Conservation (phyloP, 2,797 vertebrate genomes). For the Carcharodon carcharias region DNA sequence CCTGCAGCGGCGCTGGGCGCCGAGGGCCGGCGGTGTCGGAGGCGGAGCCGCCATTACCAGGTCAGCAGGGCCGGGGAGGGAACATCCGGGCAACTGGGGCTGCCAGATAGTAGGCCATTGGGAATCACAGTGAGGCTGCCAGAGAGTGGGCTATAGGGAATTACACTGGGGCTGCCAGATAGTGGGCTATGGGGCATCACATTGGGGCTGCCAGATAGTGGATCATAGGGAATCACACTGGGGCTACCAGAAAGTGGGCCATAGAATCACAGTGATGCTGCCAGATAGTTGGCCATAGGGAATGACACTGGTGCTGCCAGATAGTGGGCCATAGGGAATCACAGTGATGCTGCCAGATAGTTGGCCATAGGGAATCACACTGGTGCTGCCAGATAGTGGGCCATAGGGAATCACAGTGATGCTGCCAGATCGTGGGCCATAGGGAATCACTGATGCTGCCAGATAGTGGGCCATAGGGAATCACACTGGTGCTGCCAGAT, state of each 20-base stretch:
- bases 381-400: too few relatives aligned
- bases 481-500: conserved; percentile 60
- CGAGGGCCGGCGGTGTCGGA: too few relatives aligned
- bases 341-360: background rate
- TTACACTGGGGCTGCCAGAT: background rate
- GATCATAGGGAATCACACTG: too few relatives aligned
- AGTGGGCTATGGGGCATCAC: too few relatives aligned
- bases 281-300: background rate
- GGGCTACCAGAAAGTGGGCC: background rate
- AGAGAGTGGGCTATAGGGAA: background rate
- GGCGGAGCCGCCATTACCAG: background rate
- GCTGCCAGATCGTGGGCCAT: too few relatives aligned
- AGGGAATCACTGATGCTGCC: too few relatives aligned
- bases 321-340: too few relatives aligned
- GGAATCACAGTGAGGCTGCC: too few relatives aligned
- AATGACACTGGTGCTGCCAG: background rate
- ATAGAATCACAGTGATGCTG: too few relatives aligned
- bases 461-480: background rate
- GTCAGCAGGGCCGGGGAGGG: background rate
- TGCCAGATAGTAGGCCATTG: too few relatives aligned
- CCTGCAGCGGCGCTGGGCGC: conserved; percentile 51
- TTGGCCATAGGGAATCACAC: background rate
- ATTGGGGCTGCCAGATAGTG: background rate
- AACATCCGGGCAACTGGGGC: background rate
- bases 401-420: too few relatives aligned